Evolutionary conservation across 2,113 vertebrate species (phyloP).

Genomic region (Pelodiscus sinensis): DNA sequence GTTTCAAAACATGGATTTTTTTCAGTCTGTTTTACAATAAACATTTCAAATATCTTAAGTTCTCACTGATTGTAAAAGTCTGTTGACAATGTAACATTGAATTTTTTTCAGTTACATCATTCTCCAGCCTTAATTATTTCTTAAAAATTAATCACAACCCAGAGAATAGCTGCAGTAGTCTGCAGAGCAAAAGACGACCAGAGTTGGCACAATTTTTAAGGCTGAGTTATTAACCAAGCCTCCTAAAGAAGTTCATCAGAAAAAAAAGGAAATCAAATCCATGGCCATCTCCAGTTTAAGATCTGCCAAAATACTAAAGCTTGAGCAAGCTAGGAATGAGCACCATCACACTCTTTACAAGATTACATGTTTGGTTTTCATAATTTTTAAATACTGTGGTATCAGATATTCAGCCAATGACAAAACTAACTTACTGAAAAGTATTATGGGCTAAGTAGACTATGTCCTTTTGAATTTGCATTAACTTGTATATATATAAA

Average conservation of each 20-base stretch:
- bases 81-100: too few relatives aligned
- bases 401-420: slow-evolving; percentile 55
- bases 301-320: slow-evolving; percentile 38
- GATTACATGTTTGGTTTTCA: neutral
- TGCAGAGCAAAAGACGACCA: slow-evolving; percentile 64
- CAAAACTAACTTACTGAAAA: slow-evolving; percentile 18
- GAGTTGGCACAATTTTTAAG: slow-evolving; percentile 64
- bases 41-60: slow-evolving; percentile 13
- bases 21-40: neutral
- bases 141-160: slow-evolving; percentile 44
- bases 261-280: slow-evolving; percentile 49
- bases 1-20: neutral
- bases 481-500: neutral
- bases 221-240: slow-evolving; percentile 45
- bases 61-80: neutral
- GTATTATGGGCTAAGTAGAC: neutral
- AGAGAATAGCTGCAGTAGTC: slow-evolving; percentile 51
- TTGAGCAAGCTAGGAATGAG: slow-evolving; percentile 60
- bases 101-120: neutral
- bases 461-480: neutral
- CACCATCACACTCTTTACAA: neutral
- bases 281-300: slow-evolving; percentile 48
- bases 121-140: slow-evolving; percentile 65
- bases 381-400: neutral
- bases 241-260: slow-evolving; percentile 45